Base-by-base conservation (phyloP, 2,888 invertebrate genomes). In the Pristionchus fissidentatus region DNA sequence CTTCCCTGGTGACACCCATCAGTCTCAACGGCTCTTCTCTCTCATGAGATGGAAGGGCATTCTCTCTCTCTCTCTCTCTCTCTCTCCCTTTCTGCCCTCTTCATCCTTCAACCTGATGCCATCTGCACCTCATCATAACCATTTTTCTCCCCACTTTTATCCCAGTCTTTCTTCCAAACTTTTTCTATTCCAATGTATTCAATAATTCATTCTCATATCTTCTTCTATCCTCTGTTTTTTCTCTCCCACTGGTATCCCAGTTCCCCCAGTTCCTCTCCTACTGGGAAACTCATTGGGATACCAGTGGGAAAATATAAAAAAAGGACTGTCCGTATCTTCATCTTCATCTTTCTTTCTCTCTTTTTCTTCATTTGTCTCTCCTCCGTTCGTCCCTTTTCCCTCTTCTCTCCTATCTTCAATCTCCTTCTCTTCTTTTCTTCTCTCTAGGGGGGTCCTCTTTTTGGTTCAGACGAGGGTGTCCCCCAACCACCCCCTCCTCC, bases 401-500 rank as follows among this genome's bases (percentile, higher is more conserved):
- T 55, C 55, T 29, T 32, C 35, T 35, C n/a, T 22, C 75, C n/a
- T 43, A 43, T 26, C 15, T 29, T 29, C 49, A 35, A 43, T 75
- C 46, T n/a, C 22, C 26, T 15, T 78, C 43, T 26, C 29, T 38
- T n/a, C 7, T 15, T 32, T 26, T 43, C 3, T 41, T 70, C 32
- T 70, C 38, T 70, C 41, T 70, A 49, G 15, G 49, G 62, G 75
- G 70, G 77, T 49, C 77, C 4, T 77, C 46, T 77, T 77, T 49
- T 77, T 77, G 52, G 77, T 29, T 49, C 43, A n/a, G 38, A 5
- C 26, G 26, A 57, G 57, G 29, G 38, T 62, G 41, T 62, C 57
- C n/a, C 82, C n/a, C n/a, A n/a, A n/a, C n/a, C n/a, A 10, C 62
- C 35, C 75, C 83, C 66, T 70, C 84, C 81, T 66, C 75, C 55